Percentiles rank a stretch among this genome's conserved stretches.
Evolutionary conservation across 2,113 vertebrate species (phyloP).

Genomic region (Misgurnus mizolepis): DNA sequence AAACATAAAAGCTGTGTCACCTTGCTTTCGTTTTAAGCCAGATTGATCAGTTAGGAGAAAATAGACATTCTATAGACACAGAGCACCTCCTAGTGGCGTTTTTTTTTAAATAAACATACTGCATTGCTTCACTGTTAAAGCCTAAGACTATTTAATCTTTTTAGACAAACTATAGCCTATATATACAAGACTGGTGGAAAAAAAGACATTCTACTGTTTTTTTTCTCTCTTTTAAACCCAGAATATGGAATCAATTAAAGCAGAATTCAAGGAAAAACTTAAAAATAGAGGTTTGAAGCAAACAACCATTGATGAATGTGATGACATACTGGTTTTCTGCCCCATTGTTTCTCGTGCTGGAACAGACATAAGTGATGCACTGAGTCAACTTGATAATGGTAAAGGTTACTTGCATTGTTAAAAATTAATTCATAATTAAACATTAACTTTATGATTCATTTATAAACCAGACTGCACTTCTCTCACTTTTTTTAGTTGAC

Average conservation of each 20-base stretch:
- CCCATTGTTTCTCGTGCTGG: conserved; percentile 12
- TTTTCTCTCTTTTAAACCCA: neutral
- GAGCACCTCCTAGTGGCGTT: too few relatives aligned
- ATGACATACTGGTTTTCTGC: conserved; percentile 21
- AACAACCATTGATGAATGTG: neutral
- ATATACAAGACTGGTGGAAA: too few relatives aligned
- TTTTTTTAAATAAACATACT: too few relatives aligned
- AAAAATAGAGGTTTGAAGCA: neutral
- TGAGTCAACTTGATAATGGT: neutral
- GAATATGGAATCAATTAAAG: neutral
- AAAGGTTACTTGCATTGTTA: neutral
- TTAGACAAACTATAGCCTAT: too few relatives aligned
- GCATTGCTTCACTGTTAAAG: too few relatives aligned
- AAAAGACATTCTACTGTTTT: too few relatives aligned
- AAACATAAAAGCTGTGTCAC: too few relatives aligned
- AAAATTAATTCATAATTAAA: neutral
- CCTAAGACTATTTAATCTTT: too few relatives aligned
- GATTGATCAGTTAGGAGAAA: too few relatives aligned
- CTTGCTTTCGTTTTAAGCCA: too few relatives aligned
- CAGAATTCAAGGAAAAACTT: neutral
- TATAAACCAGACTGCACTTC: neutral
- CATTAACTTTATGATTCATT: neutral
- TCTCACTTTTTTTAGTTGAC: neutral
- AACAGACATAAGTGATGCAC: neutral
- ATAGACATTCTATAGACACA: too few relatives aligned